phyloP scores from a whole-genome alignment of 2,113 vertebrate species.

The Chrysochloris asiatica region DNA sequence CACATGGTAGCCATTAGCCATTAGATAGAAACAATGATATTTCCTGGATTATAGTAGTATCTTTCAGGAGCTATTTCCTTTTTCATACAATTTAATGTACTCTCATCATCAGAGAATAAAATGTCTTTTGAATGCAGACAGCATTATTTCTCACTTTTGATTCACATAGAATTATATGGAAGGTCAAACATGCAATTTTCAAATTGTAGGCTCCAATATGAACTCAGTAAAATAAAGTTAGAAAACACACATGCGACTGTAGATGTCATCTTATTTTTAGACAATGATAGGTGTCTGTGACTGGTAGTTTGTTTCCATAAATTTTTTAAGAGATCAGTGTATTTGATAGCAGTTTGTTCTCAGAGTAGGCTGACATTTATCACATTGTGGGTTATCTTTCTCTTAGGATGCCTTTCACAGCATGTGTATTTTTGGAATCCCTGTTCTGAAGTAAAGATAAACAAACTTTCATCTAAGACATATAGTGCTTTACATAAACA shows the following conservation, averaged over 20 bases:
- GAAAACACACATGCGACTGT: not conserved
- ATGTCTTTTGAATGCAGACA: not conserved
- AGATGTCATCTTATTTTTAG: not conserved
- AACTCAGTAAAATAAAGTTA: not conserved
- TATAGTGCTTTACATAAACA: conserved; percentile 49
- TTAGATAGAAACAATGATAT: not conserved
- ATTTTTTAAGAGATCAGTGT: conserved; percentile 44
- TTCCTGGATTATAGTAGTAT: not conserved
- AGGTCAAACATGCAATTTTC: not conserved
- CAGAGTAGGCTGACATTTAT: conserved; percentile 41
- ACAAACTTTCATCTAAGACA: conserved; percentile 58
- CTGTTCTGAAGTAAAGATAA: conserved; percentile 62
- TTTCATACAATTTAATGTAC: not conserved
- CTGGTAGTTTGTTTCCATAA: conserved; percentile 8
- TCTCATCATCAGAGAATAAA: not conserved
- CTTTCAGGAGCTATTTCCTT: not conserved
- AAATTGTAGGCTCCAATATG: not conserved
- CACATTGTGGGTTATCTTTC: not conserved
- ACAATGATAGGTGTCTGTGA: not conserved
- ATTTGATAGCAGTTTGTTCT: conserved; percentile 20
- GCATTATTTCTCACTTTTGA: not conserved
- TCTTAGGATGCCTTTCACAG: conserved; percentile 41
- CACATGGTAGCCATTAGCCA: not conserved
- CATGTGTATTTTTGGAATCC: conserved; percentile 42
- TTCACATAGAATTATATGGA: not conserved